phyloP scores from a whole-genome alignment of 2,797 vertebrate genomes.

The Hirundo rustica region DNA sequence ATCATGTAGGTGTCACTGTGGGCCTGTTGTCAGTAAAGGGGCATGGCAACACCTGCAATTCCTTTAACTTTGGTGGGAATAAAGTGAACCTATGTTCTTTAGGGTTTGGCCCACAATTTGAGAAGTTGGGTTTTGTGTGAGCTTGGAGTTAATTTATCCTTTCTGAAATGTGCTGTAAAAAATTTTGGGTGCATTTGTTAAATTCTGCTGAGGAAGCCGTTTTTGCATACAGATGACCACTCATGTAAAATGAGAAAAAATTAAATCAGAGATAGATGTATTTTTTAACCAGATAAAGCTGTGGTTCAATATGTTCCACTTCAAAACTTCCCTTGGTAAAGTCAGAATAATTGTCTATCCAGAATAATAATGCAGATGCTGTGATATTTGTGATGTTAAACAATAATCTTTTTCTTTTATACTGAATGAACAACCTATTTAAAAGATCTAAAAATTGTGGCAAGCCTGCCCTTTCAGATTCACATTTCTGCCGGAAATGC shows the following conservation, averaged over 20 bases:
- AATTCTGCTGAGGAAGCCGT: not conserved
- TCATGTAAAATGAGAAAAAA: not conserved
- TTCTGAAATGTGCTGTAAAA: not conserved
- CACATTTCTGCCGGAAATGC: not conserved
- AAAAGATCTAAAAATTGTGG: not conserved
- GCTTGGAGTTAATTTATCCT: not conserved
- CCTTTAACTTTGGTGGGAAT: not conserved
- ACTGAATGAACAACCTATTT: not conserved
- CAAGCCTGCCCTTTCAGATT: not conserved
- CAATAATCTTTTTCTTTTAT: not conserved
- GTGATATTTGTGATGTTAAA: not conserved
- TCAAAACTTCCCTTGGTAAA: not conserved
- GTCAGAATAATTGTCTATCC: not conserved
- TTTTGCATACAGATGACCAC: not conserved
- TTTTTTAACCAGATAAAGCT: not conserved
- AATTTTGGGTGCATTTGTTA: not conserved
- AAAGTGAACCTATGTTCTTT: not conserved
- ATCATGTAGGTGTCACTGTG: not conserved
- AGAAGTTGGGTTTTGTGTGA: not conserved
- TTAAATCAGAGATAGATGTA: not conserved
- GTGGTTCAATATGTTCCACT: not conserved
- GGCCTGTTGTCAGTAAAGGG: not conserved
- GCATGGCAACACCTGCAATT: rapidly evolving
- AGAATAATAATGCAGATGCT: not conserved
- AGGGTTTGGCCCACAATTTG: not conserved